Conservation (phyloP, 2,113 vertebrate species). For the Desmodus rotundus region DNA sequence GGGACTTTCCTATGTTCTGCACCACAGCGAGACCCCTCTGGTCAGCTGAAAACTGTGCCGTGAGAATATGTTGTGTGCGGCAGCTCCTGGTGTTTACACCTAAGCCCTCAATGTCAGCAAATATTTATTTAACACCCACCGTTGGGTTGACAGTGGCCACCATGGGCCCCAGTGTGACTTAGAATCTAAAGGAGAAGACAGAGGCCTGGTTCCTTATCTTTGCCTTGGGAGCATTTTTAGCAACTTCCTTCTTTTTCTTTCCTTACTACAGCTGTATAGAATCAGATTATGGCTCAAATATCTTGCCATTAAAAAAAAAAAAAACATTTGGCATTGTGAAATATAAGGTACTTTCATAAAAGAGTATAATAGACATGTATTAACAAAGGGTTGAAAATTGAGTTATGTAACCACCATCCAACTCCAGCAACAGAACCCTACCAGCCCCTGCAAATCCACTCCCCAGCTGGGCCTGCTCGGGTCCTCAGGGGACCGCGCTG, state of each 20-base stretch:
- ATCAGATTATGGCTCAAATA: not conserved
- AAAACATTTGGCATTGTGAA: not conserved
- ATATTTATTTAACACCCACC: conserved; percentile 36
- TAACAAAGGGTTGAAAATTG: not conserved
- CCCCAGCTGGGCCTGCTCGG: not conserved
- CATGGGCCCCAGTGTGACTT: not conserved
- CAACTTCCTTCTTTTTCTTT: not conserved
- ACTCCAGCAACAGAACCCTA: not conserved
- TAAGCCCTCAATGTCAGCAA: conserved; percentile 32
- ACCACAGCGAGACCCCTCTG: not conserved
- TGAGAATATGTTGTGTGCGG: not conserved
- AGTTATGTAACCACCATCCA: not conserved
- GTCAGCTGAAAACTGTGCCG: not conserved
- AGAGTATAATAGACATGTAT: not conserved
- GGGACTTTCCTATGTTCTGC: not conserved
- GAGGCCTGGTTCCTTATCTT: not conserved
- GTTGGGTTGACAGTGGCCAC: not conserved
- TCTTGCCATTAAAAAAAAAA: not conserved
- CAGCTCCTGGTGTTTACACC: conserved; percentile 1
- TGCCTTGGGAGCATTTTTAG: not conserved
- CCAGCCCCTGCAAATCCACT: not conserved
- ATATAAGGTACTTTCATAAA: not conserved
- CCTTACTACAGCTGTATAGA: not conserved
- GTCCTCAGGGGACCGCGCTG: not conserved
- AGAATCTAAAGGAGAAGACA: not conserved